Base-by-base conservation (phyloP, 1,140 invertebrate species). In the Drosophila melanica region DNA sequence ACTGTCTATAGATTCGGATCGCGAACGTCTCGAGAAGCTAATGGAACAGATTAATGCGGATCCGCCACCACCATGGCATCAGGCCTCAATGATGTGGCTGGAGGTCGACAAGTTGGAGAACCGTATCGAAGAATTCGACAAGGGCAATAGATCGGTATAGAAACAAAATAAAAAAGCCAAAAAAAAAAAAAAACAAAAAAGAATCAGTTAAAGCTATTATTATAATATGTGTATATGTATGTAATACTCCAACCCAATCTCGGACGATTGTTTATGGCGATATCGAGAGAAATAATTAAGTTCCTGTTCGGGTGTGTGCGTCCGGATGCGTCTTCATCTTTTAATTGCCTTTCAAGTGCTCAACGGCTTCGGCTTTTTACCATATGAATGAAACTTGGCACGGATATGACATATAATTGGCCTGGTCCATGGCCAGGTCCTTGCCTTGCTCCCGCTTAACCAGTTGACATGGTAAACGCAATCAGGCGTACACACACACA, bases 321-420 rank as follows among this genome's bases (percentile, higher is more conserved):
- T 44, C 14, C 4, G 35, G 50, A 4, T 51, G 39, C 8, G 18
- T 44, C 14, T 7, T 30, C n/a, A 9, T 10, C 45, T 75, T 81
- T 81, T 78, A 81, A 81, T 82, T 81, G 79, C 45, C 58, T 63
- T 74, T 82, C 64, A 74, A 81, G 79, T 73, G 79, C 47, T 54
- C 70, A 37, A 20, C 33, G 20, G 33, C 20, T 53, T 66, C 41
- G 41, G 62, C 63, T 58, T 44, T 60, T 79, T 79, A 79, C 62
- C 76, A 78, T 74, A 68, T 79, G 76, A 73, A 73, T 73, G 77
- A 59, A 33, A 50, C 58, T 42, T 58, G 14, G 18, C 70, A 50
- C 27, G 70, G 70, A 47, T 50, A 63, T 79, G 76, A 79, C 51
- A 70, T 48, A 18, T 76, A 79, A 64, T 79, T 67, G 59, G 20